These are phyloP conservation scores for Mechanitis mazaeus DNA, from an alignment of 2,888 invertebrate species.

Conservation along the genomic window DNA sequence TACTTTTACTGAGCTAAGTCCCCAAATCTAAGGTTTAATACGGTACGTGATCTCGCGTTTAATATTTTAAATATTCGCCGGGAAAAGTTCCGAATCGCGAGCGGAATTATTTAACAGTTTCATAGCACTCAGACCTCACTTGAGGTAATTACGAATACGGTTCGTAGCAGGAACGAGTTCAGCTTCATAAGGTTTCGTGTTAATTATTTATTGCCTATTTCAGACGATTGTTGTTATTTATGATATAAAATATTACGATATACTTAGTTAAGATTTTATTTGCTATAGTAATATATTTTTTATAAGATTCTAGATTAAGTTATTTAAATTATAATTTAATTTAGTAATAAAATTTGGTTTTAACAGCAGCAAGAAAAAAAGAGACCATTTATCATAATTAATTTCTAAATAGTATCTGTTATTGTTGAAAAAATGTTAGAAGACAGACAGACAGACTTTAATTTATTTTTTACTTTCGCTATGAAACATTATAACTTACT, in stretches of 20 bases:
- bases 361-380: no score
- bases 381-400: no score
- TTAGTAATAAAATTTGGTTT: no score
- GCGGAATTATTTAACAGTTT: conserved; percentile 38
- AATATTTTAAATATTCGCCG: conserved; percentile 37
- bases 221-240: background rate
- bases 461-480: no score
- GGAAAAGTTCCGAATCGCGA: conserved; percentile 30
- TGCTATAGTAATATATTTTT: no score
- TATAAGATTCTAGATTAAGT: no score
- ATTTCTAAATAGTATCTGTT: no score
- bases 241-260: background rate
- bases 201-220: conserved; percentile 9
- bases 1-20: conserved; percentile 7
- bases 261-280: no score
- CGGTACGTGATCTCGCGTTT: conserved; percentile 31
- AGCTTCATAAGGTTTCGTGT: conserved; percentile 11
- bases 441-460: no score
- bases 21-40: conserved; percentile 17
- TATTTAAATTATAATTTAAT: no score
- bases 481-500: no score
- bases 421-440: no score
- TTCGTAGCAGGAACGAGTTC: conserved; percentile 6
- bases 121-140: conserved; percentile 17
- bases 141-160: conserved; percentile 33